Percentiles rank a stretch among this genome's conserved stretches.
phyloP scores from a whole-genome alignment of 2,113 vertebrate species.

The Microtus ochrogaster region DNA sequence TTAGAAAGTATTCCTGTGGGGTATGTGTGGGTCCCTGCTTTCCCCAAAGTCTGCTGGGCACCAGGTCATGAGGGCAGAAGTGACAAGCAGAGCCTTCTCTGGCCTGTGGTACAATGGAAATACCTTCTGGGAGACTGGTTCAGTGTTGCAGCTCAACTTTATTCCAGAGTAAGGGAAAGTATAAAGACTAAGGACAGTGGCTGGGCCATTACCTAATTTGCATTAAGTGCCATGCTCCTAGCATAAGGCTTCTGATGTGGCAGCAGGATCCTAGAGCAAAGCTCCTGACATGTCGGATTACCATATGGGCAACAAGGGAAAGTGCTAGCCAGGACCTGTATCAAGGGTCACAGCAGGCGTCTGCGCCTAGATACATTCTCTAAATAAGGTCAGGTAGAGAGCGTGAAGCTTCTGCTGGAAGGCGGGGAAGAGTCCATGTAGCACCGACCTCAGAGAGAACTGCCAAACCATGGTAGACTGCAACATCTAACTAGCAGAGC shows the following conservation, averaged over 20 bases:
- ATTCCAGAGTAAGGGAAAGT: neutral
- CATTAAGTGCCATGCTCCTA: neutral
- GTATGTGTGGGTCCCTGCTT: neutral
- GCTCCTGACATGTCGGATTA: neutral
- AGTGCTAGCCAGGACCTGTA: neutral
- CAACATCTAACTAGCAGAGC: neutral
- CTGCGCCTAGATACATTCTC: neutral
- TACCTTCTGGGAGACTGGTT: neutral
- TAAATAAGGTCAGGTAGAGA: neutral
- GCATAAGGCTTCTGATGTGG: neutral
- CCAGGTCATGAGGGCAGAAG: neutral
- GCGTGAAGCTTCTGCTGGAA: neutral
- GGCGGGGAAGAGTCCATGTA: neutral
- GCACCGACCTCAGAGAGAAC: neutral
- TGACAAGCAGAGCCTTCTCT: neutral
- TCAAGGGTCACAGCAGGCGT: neutral
- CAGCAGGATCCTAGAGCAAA: neutral
- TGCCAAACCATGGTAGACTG: neutral
- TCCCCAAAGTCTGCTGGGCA: neutral
- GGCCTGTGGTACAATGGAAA: neutral
- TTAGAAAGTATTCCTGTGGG: neutral
- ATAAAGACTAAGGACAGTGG: neutral
- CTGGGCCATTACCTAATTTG: neutral
- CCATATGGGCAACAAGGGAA: neutral
- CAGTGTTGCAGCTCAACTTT: neutral